Base-by-base conservation (phyloP, 2,113 vertebrate genomes). In the Hirundichthys speculiger region DNA sequence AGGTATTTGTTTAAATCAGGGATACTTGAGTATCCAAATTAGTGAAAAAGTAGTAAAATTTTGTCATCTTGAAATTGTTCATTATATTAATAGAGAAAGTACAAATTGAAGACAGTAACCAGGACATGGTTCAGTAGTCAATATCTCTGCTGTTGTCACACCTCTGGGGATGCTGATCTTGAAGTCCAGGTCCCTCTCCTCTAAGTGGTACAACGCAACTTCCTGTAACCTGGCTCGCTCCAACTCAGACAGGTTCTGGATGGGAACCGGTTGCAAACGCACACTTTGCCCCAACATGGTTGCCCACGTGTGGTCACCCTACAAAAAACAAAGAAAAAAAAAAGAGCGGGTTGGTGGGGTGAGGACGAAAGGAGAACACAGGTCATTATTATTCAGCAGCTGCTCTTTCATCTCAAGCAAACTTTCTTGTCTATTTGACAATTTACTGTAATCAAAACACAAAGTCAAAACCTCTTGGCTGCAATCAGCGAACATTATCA, bases 211-310 rank as follows among this genome's bases (percentile, higher is more conserved):
- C 76, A 92, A 69, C 22, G 91, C 91, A 1, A 93, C 91, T 14
- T 93, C 91, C 82, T 92, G 93, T 5, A 94, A 68, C 19, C 92
- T 53, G 42, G 90, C 91, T 42, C 93, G 70, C 74, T 94, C 93
- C 86, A 94, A 84, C 85, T 94, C 93, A 0, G 93, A 94, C 46
- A 94, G 90, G 63, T 77, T 92, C 86, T 94, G 93, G 71, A 94
- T 92, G 41, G 88, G 71, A 39, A 92, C 91, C 1, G 93, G 84
- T 76, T 90, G 90, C 55, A 94, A 59, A 42, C 79, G 90, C 34
- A 93, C 86, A 2, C 83, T 92, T 73, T 94, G 93, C 16, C 93
- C 93, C 86, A 93, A 61, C 93, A 93, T 93, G 83, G 91, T 92
- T 10, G 79, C 72, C 92, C 93, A 93, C 68, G 79, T 90, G 64